Percentiles rank a stretch among this genome's conserved stretches.
These are phyloP conservation scores for Sandelia bainsii DNA, from an alignment of 2,797 vertebrate genomes.

Conservation along the genomic window DNA sequence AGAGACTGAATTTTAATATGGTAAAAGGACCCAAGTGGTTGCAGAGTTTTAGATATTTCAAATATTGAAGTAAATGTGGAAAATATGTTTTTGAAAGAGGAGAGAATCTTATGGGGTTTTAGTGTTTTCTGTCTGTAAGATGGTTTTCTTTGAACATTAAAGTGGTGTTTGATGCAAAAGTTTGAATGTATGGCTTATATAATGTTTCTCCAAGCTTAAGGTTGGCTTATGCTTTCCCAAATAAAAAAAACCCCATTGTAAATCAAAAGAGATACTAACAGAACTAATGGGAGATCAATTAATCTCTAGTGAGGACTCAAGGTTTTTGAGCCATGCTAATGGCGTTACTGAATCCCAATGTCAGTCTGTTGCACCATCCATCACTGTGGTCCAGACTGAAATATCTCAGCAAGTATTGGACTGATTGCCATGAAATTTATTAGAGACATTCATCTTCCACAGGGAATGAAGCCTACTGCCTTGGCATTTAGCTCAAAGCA, in stretches of 20 bases:
- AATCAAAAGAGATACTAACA: conserved; percentile 5
- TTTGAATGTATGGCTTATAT: conserved; percentile 15
- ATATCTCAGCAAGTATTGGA: background rate
- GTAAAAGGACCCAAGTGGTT: conserved; percentile 48
- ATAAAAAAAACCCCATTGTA: background rate
- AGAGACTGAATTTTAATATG: conserved; percentile 49
- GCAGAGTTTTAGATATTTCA: conserved; percentile 31
- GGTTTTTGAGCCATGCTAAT: background rate
- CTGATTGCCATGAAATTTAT: background rate
- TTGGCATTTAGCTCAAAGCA: conserved; percentile 5
- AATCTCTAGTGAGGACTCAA: background rate
- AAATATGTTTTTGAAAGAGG: conserved; percentile 29
- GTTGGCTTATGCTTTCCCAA: background rate
- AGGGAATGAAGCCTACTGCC: conserved; percentile 8
- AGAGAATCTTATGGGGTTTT: conserved; percentile 30
- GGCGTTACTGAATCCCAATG: background rate
- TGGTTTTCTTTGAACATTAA: conserved; percentile 27
- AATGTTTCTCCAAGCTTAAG: conserved; percentile 10
- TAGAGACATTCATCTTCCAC: background rate
- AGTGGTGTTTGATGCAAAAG: conserved; percentile 32
- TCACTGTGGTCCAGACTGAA: background rate
- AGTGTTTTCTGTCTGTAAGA: conserved; percentile 24
- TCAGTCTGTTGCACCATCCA: background rate
- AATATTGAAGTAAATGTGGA: conserved; percentile 8
- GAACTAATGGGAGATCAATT: background rate